A percentile compares a stretch with the other conserved stretches of the same genome.
These are phyloP conservation scores for Drosophila villosipedis DNA, from an alignment of 2,888 invertebrate species.

Conservation along the genomic window DNA sequence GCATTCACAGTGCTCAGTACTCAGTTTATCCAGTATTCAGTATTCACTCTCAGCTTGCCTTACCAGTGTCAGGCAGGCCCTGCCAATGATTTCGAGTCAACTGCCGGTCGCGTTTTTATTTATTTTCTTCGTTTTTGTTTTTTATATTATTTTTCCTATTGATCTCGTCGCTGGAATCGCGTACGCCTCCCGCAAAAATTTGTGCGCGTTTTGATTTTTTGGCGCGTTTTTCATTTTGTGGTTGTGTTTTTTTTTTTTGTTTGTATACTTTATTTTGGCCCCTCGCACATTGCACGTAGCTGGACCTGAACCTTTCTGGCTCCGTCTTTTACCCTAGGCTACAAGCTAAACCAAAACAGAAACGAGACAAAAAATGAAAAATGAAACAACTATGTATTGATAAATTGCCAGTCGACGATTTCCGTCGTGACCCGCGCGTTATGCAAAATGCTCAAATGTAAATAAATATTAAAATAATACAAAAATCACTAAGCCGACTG, in stretches of 20 bases:
- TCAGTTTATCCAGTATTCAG: conserved; percentile 16
- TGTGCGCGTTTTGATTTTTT: conserved; percentile 78
- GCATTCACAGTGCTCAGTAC: conserved; percentile 12
- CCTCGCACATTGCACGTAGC: conserved; percentile 58
- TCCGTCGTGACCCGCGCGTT: conserved; percentile 84
- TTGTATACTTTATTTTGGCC: conserved; percentile 17
- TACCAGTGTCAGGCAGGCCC: conserved; percentile 47
- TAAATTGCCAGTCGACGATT: conserved; percentile 83
- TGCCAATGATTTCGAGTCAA: conserved; percentile 38
- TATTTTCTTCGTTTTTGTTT: not conserved
- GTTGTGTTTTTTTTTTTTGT: conserved; percentile 21
- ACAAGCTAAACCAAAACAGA: conserved; percentile 28
- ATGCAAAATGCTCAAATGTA: conserved; percentile 82
- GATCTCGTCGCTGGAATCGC: conserved; percentile 61
- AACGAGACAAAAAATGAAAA: conserved; percentile 14
- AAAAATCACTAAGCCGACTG: conserved; percentile 69
- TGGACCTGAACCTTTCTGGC: conserved; percentile 64
- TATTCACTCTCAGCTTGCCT: conserved; percentile 6
- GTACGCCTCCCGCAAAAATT: conserved; percentile 55
- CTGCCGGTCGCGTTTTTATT: conserved; percentile 41
- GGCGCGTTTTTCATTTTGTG: conserved; percentile 72
- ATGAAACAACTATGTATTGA: conserved; percentile 78
- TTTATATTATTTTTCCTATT: conserved; percentile 40
- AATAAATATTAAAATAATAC: conserved; percentile 81
- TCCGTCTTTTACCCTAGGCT: conserved; percentile 56